These are phyloP conservation scores for Cremastinae sp. DNA, from an alignment of 2,888 invertebrate genomes.

Conservation along the genomic window DNA sequence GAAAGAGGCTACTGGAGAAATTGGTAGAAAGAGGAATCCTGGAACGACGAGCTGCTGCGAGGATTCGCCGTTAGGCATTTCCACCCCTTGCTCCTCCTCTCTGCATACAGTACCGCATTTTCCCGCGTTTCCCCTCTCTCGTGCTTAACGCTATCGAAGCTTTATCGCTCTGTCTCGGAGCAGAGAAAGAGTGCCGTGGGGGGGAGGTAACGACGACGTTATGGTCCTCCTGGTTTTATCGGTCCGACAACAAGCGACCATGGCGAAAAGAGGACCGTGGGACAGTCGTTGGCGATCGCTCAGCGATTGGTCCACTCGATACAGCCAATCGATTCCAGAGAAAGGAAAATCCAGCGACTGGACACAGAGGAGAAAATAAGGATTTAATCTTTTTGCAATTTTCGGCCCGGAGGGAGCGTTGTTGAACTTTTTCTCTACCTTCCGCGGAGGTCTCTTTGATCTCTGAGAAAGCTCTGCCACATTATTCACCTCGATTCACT, in stretches of 20 bases:
- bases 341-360: background rate
- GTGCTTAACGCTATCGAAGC: conserved; percentile 36
- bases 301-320: conserved; percentile 29
- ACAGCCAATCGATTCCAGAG: conserved; percentile 18
- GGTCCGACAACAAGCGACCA: conserved; percentile 48
- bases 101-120: conserved; percentile 46
- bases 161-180: conserved; percentile 48
- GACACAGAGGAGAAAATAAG: background rate
- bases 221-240: conserved; percentile 52
- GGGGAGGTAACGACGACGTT: conserved; percentile 41
- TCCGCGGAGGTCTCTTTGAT: conserved; percentile 10
- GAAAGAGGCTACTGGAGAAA: conserved; percentile 21
- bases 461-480: background rate
- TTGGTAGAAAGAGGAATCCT: conserved; percentile 41
- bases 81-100: conserved; percentile 22
- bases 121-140: conserved; percentile 23
- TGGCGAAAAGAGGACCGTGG: background rate
- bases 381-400: conserved; percentile 27
- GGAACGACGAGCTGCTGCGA: conserved; percentile 44
- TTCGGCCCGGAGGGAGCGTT: background rate
- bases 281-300: conserved; percentile 31
- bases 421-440: background rate
- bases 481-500: background rate
- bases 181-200: conserved; percentile 33
- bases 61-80: conserved; percentile 52